Conservation (phyloP, 1,140 invertebrate genomes). For the Dreissena polymorpha region DNA sequence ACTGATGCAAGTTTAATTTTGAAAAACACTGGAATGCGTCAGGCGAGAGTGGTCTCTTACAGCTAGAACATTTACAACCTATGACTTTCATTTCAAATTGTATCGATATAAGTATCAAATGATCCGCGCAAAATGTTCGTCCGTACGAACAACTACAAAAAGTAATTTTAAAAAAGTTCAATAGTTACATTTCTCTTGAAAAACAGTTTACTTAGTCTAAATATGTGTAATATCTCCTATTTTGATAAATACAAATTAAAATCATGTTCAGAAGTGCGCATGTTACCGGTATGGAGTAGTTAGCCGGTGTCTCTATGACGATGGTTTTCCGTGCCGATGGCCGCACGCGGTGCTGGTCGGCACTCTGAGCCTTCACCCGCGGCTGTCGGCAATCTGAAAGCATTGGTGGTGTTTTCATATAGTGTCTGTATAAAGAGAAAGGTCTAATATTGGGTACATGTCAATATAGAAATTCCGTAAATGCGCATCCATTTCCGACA, state of each 20-base stretch:
- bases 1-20: background rate
- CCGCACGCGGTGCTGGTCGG: background rate
- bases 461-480: background rate
- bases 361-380: background rate
- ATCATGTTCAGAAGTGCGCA: too few relatives aligned
- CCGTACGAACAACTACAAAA: too few relatives aligned
- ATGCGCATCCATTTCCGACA: background rate
- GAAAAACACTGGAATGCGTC: background rate
- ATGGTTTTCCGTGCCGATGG: conserved; percentile 20
- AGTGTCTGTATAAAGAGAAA: background rate
- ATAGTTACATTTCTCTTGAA: too few relatives aligned
- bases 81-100: too few relatives aligned
- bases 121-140: too few relatives aligned
- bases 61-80: too few relatives aligned
- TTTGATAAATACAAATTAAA: too few relatives aligned
- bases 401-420: background rate
- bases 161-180: too few relatives aligned
- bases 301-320: conserved; percentile 20
- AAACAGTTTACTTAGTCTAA: too few relatives aligned
- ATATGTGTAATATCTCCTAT: too few relatives aligned
- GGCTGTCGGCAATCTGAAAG: background rate
- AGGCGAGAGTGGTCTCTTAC: too few relatives aligned
- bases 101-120: too few relatives aligned
- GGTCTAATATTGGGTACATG: background rate
- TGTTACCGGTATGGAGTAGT: conserved; percentile 25